Percentiles rank a stretch among this genome's conserved stretches.
phyloP scores from a whole-genome alignment of 2,113 vertebrate genomes.

The Ibidorhyncha struthersii region DNA sequence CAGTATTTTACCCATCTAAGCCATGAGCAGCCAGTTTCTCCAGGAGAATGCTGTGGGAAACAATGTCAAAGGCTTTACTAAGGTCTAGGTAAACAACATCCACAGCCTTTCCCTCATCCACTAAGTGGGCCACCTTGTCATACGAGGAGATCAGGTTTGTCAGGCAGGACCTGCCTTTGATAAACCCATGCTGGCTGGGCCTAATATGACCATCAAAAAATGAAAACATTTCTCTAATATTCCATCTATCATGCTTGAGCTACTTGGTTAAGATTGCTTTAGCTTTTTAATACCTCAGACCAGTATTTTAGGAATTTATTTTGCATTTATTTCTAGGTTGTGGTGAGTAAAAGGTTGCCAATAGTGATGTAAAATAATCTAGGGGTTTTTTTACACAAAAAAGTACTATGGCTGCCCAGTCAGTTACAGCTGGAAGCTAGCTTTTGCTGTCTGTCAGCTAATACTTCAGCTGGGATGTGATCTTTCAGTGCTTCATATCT shows the following conservation, averaged over 20 bases:
- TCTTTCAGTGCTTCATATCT: neutral
- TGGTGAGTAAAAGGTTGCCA: neutral
- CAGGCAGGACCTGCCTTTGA: neutral
- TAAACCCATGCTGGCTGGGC: neutral
- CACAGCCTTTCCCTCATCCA: neutral
- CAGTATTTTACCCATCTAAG: neutral
- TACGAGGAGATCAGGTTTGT: neutral
- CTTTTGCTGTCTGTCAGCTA: neutral
- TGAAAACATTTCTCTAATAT: neutral
- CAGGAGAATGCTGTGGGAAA: neutral
- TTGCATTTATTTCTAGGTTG: neutral
- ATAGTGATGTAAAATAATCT: neutral
- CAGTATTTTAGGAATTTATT: neutral
- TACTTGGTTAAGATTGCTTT: neutral
- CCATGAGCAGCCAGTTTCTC: neutral
- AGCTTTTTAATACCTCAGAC: neutral
- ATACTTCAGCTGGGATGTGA: neutral
- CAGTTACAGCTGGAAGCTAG: neutral
- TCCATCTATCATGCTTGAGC: neutral
- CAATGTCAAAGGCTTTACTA: neutral
- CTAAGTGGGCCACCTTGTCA: neutral
- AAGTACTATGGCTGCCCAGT: neutral
- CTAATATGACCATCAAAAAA: neutral
- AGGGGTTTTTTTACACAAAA: neutral
- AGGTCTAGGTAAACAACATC: neutral